phyloP scores from a whole-genome alignment of 2,888 invertebrate species.

The Oconnorella tubifera region DNA sequence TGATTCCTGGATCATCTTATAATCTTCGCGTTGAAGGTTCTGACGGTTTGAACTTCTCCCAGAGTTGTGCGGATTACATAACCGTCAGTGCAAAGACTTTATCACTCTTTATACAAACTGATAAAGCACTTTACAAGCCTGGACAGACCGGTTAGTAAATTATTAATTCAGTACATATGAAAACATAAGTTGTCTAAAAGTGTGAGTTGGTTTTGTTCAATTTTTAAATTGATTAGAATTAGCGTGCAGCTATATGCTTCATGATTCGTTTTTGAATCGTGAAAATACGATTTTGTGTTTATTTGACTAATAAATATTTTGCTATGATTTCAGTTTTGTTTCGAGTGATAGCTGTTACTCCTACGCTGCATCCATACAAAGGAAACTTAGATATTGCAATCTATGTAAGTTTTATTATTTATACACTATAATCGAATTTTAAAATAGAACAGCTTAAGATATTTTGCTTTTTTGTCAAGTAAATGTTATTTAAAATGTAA shows the following conservation, averaged over 20 bases:
- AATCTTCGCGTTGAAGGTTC: slow-evolving; percentile 27
- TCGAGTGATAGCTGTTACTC: not conserved
- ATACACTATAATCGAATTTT: too few species aligned
- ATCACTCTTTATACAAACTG: slow-evolving; percentile 48
- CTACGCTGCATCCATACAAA: not conserved
- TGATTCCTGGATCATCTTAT: not conserved
- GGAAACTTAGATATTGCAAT: not conserved
- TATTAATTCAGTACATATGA: too few species aligned
- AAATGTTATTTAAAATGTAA: too few species aligned
- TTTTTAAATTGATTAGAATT: too few species aligned
- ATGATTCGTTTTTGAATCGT: too few species aligned
- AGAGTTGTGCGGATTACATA: slow-evolving; percentile 36
- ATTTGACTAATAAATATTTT: not conserved
- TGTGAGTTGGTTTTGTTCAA: too few species aligned
- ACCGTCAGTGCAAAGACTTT: slow-evolving; percentile 40
- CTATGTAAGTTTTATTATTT: not conserved
- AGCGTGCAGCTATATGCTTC: too few species aligned
- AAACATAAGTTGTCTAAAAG: too few species aligned
- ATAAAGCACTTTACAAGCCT: slow-evolving; percentile 48
- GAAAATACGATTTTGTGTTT: too few species aligned
- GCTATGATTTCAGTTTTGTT: not conserved
- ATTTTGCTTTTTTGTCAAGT: too few species aligned
- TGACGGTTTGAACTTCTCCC: slow-evolving; percentile 39
- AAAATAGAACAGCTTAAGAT: too few species aligned
- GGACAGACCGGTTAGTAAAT: slow-evolving; percentile 44